A percentile compares a stretch with the other conserved stretches of the same genome.
Evolutionary conservation across 92 coral and sea anemone genomes (phyloP).

Genomic region (Isaurus tuberculatus): DNA sequence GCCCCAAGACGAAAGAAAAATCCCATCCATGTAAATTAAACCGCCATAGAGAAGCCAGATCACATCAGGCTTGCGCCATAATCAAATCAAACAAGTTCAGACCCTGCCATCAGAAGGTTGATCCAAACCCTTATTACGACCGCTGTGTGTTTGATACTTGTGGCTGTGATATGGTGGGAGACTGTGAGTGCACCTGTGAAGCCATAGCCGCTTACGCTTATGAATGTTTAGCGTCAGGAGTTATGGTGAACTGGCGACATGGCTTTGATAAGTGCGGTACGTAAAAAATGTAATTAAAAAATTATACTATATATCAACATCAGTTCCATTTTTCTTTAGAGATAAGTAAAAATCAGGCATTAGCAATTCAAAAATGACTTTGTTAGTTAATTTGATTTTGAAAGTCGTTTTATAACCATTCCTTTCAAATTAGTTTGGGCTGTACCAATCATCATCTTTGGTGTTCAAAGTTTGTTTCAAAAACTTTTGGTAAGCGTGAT

Average conservation of each 20-base stretch:
- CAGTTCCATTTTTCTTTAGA: too few relatives aligned
- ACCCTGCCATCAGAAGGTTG: slow-evolving; percentile 69
- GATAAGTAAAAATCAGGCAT: too few relatives aligned
- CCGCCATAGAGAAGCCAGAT: slow-evolving; percentile 73
- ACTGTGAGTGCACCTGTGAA: slow-evolving; percentile 84
- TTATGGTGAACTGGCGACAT: slow-evolving; percentile 71
- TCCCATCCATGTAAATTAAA: slow-evolving; percentile 69
- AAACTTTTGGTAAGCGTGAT: too few relatives aligned
- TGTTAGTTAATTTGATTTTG: too few relatives aligned
- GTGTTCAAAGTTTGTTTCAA: too few relatives aligned
- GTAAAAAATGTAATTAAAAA: too few relatives aligned
- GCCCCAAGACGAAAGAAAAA: slow-evolving; percentile 63
- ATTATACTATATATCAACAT: too few relatives aligned
- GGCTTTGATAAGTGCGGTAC: slow-evolving; percentile 67
- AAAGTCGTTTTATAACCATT: too few relatives aligned
- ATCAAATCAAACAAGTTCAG: slow-evolving; percentile 69
- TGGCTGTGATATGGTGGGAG: slow-evolving; percentile 87
- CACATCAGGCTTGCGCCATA: slow-evolving; percentile 70
- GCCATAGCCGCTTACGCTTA: slow-evolving; percentile 88
- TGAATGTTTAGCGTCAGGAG: slow-evolving; percentile 72
- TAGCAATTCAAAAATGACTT: too few relatives aligned
- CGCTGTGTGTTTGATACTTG: slow-evolving; percentile 82
- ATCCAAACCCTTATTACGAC: slow-evolving; percentile 72
- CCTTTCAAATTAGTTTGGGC: too few relatives aligned
- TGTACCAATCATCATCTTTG: too few relatives aligned